These are phyloP conservation scores for Zosterops japonicus DNA, from an alignment of 2,113 vertebrate genomes.

Conservation along the genomic window DNA sequence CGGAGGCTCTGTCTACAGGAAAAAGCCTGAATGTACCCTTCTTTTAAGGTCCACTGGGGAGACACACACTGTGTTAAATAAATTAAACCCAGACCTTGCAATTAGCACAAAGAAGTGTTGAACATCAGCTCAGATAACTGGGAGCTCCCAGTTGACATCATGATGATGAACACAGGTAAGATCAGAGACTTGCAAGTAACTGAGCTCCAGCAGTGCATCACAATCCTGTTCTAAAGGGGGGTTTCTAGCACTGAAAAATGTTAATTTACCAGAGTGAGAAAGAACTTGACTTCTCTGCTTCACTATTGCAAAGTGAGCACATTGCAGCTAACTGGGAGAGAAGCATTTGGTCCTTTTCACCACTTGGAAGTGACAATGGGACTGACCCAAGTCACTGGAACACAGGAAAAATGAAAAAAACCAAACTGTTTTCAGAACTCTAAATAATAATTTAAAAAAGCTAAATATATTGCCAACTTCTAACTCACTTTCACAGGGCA, in stretches of 20 bases:
- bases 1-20: not conserved
- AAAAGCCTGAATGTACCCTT: not conserved
- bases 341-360: not conserved
- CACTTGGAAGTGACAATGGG: not conserved
- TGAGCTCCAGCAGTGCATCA: not conserved
- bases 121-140: not conserved
- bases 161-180: not conserved
- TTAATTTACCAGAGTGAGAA: not conserved
- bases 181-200: not conserved
- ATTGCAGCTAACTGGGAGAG: not conserved
- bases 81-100: not conserved
- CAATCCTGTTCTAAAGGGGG: not conserved
- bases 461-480: not conserved
- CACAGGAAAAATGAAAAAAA: not conserved
- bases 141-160: not conserved
- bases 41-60: not conserved
- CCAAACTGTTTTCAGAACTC: not conserved
- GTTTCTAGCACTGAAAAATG: not conserved
- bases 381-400: not conserved
- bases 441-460: not conserved
- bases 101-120: not conserved
- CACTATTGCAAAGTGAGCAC: not conserved
- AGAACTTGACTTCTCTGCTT: not conserved
- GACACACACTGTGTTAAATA: not conserved
- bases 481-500: not conserved